Evolutionary conservation across 2,888 invertebrate genomes (phyloP).

Genomic region (Platynereis dumerilii): DNA sequence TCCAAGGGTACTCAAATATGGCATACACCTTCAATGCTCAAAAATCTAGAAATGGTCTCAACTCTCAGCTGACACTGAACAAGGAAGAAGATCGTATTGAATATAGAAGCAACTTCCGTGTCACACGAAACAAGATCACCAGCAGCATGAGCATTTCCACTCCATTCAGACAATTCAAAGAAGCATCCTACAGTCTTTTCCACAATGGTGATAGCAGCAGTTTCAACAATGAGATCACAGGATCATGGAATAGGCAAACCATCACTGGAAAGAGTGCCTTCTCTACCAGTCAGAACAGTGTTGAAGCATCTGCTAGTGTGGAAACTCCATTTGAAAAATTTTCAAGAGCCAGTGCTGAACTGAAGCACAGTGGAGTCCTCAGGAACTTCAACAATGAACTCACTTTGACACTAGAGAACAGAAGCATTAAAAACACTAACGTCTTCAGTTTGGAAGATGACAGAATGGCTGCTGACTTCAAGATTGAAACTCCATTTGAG

Average conservation of each 20-base stretch:
- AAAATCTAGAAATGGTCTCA: neutral
- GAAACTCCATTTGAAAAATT: conserved; percentile 2
- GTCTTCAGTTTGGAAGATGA: neutral
- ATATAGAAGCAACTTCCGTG: too few species aligned
- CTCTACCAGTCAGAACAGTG: neutral
- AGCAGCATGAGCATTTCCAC: too few species aligned
- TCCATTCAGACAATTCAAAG: neutral
- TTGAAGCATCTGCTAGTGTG: neutral
- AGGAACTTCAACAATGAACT: conserved; percentile 25
- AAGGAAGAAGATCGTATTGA: too few species aligned
- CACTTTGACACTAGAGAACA: neutral
- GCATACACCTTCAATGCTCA: conserved; percentile 18
- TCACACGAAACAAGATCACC: too few species aligned
- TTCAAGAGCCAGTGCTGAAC: neutral
- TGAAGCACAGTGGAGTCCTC: conserved; percentile 26
- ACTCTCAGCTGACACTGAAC: neutral
- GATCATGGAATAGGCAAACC: neutral
- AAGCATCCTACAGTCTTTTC: neutral
- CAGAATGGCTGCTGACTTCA: neutral
- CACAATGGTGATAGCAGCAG: neutral
- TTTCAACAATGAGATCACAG: neutral
- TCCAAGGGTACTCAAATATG: conserved; percentile 17
- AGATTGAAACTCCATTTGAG: conserved; percentile 11
- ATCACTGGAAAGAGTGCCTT: neutral
- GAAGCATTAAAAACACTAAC: neutral